These are phyloP conservation scores for Vespertilio murinus DNA, from an alignment of 2,797 vertebrate genomes.

Conservation along the genomic window DNA sequence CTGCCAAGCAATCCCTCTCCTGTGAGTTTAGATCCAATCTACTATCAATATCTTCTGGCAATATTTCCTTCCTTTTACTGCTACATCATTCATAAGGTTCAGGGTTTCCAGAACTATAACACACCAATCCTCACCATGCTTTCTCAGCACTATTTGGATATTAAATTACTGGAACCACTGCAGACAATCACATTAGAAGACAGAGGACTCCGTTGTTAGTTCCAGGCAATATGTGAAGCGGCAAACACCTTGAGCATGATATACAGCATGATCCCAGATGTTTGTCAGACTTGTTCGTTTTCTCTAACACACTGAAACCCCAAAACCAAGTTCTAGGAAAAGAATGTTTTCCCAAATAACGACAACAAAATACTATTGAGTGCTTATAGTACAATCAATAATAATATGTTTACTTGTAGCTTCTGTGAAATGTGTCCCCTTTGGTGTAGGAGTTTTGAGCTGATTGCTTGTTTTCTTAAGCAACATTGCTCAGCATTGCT, in stretches of 20 bases:
- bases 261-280: slow-evolving; percentile 49
- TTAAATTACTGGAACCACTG: slow-evolving; percentile 74
- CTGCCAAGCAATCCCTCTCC: slow-evolving; percentile 8
- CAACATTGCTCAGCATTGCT: background rate
- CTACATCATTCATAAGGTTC: slow-evolving; percentile 59
- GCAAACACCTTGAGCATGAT: background rate
- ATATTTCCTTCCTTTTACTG: slow-evolving; percentile 57
- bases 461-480: slow-evolving; percentile 43
- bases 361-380: slow-evolving; percentile 29
- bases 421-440: slow-evolving; percentile 59
- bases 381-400: slow-evolving; percentile 45
- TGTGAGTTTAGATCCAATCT: slow-evolving; percentile 50
- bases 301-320: slow-evolving; percentile 30
- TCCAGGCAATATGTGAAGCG: slow-evolving; percentile 62
- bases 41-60: slow-evolving; percentile 62
- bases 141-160: slow-evolving; percentile 68
- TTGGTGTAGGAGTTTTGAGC: slow-evolving; percentile 60
- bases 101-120: slow-evolving; percentile 72
- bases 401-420: slow-evolving; percentile 57
- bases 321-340: slow-evolving; percentile 48
- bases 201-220: slow-evolving; percentile 58
- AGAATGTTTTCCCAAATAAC: slow-evolving; percentile 42
- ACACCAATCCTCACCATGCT: slow-evolving; percentile 53
- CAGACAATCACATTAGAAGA: slow-evolving; percentile 64
- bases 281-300: slow-evolving; percentile 57